These are phyloP conservation scores for Chrysomallon squamiferum DNA, from an alignment of 1,140 invertebrate genomes.

Conservation along the genomic window DNA sequence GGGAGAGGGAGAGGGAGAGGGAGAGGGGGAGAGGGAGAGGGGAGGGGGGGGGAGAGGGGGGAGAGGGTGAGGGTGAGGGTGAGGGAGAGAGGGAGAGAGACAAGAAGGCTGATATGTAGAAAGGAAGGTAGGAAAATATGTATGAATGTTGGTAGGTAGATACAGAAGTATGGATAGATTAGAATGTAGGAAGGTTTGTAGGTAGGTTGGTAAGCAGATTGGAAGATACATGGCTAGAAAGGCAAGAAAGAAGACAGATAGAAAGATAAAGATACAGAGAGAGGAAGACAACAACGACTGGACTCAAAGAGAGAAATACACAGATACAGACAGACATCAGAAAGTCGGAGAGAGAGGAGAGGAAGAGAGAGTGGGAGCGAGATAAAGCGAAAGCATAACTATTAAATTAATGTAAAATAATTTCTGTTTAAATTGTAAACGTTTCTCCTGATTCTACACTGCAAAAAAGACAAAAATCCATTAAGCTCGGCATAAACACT, in stretches of 20 bases:
- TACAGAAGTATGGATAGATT: neutral
- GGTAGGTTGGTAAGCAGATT: neutral
- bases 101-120: no score
- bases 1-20: conserved; percentile 5
- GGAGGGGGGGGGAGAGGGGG: neutral
- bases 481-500: no score
- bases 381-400: no score
- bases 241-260: no score
- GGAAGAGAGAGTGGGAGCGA: no score
- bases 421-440: no score
- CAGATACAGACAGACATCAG: no score
- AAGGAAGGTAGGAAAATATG: neutral
- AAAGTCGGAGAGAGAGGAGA: no score
- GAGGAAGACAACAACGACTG: neutral
- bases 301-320: neutral
- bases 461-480: no score
- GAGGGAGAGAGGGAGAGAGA: neutral
- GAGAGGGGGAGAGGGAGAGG: conserved; percentile 9
- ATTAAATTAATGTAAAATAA: no score
- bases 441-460: no score
- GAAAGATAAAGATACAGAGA: no score
- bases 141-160: neutral
- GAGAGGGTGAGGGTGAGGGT: neutral
- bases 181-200: neutral
- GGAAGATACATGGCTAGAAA: neutral